These are phyloP conservation scores for Agonopterix arenella DNA, from an alignment of 2,888 invertebrate genomes.

Conservation along the genomic window DNA sequence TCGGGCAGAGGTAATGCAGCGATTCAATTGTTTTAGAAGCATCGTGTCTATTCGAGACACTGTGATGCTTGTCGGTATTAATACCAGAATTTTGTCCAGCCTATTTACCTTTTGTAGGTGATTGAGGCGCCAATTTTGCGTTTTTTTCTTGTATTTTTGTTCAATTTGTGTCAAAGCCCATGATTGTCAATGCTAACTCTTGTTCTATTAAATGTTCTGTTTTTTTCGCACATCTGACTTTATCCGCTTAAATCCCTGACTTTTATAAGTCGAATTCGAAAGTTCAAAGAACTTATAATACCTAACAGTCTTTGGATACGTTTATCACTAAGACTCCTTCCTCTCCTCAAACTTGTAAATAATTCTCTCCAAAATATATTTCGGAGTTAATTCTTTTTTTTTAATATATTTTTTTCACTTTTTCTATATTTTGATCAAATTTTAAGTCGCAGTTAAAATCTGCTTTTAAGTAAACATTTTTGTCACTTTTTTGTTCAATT, in stretches of 20 bases:
- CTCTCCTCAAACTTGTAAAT: constrained; percentile 58
- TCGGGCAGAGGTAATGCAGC: not conserved
- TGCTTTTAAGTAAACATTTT: constrained; percentile 36
- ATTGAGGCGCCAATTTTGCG: constrained; percentile 45
- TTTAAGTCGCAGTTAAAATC: constrained; percentile 38
- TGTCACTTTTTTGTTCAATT: constrained; percentile 14
- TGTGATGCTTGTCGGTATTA: constrained; percentile 18
- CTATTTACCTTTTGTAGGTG: constrained; percentile 26
- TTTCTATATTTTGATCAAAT: constrained; percentile 48
- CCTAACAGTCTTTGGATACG: constrained; percentile 74
- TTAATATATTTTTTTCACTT: constrained; percentile 36
- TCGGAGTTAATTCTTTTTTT: constrained; percentile 53
- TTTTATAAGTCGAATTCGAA: constrained; percentile 50
- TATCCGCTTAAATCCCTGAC: constrained; percentile 62
- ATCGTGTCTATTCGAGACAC: constrained; percentile 22
- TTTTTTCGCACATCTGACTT: constrained; percentile 58
- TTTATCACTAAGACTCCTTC: constrained; percentile 72
- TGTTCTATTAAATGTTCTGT: constrained; percentile 46
- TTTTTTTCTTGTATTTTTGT: constrained; percentile 28
- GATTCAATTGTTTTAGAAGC: constrained; percentile 23
- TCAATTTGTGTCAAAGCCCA: constrained; percentile 51
- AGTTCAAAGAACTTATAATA: constrained; percentile 70
- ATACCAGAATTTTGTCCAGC: constrained; percentile 23
- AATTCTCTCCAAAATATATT: constrained; percentile 74
- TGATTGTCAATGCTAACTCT: constrained; percentile 49